These are phyloP conservation scores for Caenorhabditis doughertyi DNA, from an alignment of 2,888 invertebrate genomes.

Conservation along the genomic window DNA sequence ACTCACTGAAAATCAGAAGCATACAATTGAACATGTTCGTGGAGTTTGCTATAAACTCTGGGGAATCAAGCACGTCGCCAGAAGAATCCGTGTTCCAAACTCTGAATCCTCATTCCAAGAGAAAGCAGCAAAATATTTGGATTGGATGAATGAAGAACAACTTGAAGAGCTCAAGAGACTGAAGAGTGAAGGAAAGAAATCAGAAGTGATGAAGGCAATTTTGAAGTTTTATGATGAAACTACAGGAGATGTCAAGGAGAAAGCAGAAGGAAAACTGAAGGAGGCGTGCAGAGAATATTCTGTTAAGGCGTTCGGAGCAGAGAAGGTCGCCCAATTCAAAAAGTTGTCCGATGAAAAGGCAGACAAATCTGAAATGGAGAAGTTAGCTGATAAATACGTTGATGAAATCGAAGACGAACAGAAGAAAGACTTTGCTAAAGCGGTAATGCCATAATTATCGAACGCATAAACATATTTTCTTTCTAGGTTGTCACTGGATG, in stretches of 20 bases:
- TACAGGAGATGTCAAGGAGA: conserved; percentile 70
- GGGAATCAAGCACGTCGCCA: conserved; percentile 59
- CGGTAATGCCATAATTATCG: not conserved
- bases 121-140: conserved; percentile 56
- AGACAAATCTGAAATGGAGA: conserved; percentile 56
- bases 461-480: not conserved
- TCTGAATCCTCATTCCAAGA: conserved; percentile 30
- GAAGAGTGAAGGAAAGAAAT: conserved; percentile 70
- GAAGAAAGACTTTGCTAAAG: conserved; percentile 70
- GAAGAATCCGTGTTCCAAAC: conserved; percentile 45
- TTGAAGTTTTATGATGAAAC: conserved; percentile 66
- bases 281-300: conserved; percentile 72
- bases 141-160: conserved; percentile 70
- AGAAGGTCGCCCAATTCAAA: conserved; percentile 67
- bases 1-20: conserved; percentile 68
- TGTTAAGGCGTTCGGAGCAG: conserved; percentile 68
- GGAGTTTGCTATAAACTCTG: conserved; percentile 67
- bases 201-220: conserved; percentile 62
- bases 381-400: conserved; percentile 66
- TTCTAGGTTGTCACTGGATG: conserved; percentile 59
- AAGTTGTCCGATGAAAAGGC: conserved; percentile 68
- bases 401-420: conserved; percentile 67
- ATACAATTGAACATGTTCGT: conserved; percentile 70
- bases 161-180: conserved; percentile 66
- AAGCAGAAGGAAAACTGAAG: conserved; percentile 72